Percentiles rank a stretch among this genome's conserved stretches.
Conservation (phyloP, 1,140 invertebrate species). For the Sinonovacula constricta region DNA sequence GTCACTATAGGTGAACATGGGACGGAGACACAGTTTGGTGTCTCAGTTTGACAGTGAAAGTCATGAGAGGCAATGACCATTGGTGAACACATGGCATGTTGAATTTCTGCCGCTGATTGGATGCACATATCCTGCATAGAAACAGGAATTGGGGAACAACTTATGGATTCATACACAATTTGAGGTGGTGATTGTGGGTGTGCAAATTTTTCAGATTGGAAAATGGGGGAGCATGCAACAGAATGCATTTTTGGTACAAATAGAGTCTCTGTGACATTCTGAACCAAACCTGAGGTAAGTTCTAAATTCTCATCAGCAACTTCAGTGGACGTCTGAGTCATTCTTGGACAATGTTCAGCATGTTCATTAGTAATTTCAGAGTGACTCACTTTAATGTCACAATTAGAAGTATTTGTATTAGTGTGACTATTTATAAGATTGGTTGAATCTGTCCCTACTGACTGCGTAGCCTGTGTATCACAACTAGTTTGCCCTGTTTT, state of each 20-base stretch:
- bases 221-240: too few relatives aligned
- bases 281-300: too few relatives aligned
- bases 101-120: conserved; percentile 23
- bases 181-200: background rate
- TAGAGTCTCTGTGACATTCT: background rate
- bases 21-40: conserved; percentile 1
- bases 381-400: background rate
- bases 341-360: background rate
- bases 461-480: too few relatives aligned
- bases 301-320: too few relatives aligned
- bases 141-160: conserved; percentile 8
- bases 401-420: background rate
- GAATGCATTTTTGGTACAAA: too few relatives aligned
- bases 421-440: background rate
- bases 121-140: conserved; percentile 4
- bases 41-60: conserved; percentile 16
- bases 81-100: conserved; percentile 35
- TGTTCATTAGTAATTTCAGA: background rate
- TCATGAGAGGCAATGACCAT: background rate
- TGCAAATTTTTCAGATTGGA: too few relatives aligned
- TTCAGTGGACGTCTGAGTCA: too few relatives aligned
- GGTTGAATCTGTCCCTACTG: too few relatives aligned
- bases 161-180: background rate
- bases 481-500: background rate
- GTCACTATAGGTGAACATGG: conserved; percentile 9